Evolutionary conservation across 2,888 invertebrate genomes (phyloP).

Genomic region (Anaspis maculata): DNA sequence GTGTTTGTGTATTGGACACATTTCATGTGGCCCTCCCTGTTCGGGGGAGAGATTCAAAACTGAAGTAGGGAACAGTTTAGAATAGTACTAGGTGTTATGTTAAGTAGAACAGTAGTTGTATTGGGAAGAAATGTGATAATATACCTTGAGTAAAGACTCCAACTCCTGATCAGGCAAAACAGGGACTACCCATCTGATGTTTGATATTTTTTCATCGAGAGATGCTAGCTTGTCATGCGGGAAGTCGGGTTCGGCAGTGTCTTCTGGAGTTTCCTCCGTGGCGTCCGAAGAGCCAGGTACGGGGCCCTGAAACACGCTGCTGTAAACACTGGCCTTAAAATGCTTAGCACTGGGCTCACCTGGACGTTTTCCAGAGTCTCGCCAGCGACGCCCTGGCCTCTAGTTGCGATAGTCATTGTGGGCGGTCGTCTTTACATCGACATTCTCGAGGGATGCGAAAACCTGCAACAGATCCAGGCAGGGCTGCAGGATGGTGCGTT

Average conservation of each 20-base stretch:
- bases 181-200: constrained; percentile 94
- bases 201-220: constrained; percentile 92
- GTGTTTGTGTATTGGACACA: too few species aligned
- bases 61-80: too few species aligned
- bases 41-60: too few species aligned
- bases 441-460: constrained; percentile 33
- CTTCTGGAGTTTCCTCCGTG: constrained; percentile 25
- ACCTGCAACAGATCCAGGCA: too few species aligned
- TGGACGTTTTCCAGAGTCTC: constrained; percentile 49
- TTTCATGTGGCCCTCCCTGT: too few species aligned
- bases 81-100: too few species aligned
- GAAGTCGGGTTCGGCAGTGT: constrained; percentile 59
- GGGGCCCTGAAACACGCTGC: constrained; percentile 4
- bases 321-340: neutral
- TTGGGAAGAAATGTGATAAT: too few species aligned
- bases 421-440: constrained; percentile 31
- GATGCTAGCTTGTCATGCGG: constrained; percentile 79
- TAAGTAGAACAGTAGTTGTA: too few species aligned
- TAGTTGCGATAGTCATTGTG: constrained; percentile 56
- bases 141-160: constrained; percentile 80
- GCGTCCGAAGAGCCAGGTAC: constrained; percentile 8
- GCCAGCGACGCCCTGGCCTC: constrained; percentile 52
- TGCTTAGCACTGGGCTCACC: constrained; percentile 22
- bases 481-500: too few species aligned
- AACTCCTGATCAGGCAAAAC: constrained; percentile 94